Base-by-base conservation (phyloP, 2,888 invertebrate genomes). In the Rhamnusium bicolor region DNA sequence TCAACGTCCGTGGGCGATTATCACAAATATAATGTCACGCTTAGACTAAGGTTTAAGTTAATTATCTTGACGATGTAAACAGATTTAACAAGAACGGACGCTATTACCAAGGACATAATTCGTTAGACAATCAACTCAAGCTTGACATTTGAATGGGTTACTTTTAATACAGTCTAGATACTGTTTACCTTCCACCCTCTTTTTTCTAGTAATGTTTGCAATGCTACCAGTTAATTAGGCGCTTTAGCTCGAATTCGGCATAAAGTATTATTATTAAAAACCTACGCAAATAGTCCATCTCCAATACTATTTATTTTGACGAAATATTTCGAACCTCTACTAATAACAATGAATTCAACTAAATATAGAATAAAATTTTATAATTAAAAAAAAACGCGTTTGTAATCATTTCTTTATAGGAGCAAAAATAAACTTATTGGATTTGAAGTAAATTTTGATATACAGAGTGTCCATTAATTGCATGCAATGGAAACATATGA, bases 41-140 rank as follows among this genome's bases (percentile, higher is more conserved):
- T 18, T 56, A 46, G 19, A n/a, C 7, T n/a, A 56, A n/a, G 19
- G 53, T 53, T 54, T 54, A 40, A 65, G 65, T 65, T 56, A 56
- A 67, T 67, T 67, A 56, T 56, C 67, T 56, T 56, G 54, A 29
- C 29, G 56, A 67, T 56, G 67, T 67, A 67, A 67, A 67, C 56
- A 67, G n/a, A 56, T 56, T 46, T 67, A 66, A 56, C 21, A 46
- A 46, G 46, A 21, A 14, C 16, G 56, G 46, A 67, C 56, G 24
- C 56, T 40, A 46, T 18, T 53, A 46, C 14, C 14, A 67, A 27
- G 56, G 53, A 53, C 53, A 49, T 53, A 21, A 67, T 67, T 67
- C 40, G 24, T 56, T 46, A n/a, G n/a, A 16, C 46, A 67, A 40
- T 56, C 54, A 32, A n/a, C 56, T 56, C 46, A 67, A 40, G 16